Evolutionary conservation across 2,888 invertebrate species (phyloP), one percentile per base, ranked within the genome.

Genomic region (Phrixothrix hirtus): DNA sequence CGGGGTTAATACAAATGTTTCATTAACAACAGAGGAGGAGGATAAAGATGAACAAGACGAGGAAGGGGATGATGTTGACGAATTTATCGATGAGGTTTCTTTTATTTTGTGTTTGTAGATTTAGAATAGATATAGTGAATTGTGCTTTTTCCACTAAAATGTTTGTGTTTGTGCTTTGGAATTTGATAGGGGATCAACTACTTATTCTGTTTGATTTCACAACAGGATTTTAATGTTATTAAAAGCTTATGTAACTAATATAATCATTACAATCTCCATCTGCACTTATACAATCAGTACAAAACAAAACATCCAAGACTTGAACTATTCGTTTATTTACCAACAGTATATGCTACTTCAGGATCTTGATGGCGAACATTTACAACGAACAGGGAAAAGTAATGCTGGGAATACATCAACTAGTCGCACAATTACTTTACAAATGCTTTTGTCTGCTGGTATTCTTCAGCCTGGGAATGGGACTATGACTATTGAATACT

Each of bases 401-500:
- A 62, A 62, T 47, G 57, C 64, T 42, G 69, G 69, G 21, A 58
- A 57, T 54, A 43, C 52, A 21, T 51, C 58, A 13, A 58, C 55
- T 39, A 59, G 66, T 53, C 64, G 61, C 41, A 86, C 87, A 54
- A 88, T 94, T 10, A 93, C 93, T 6, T 77, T 95, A 57, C 89
- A 89, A 74, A 94, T 92, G 84, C 78, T 95, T 35, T 79, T 95
- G 70, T 84, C 87, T 62, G 92, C 92, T 44, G 89, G 89, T 71
- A 87, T 94, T 70, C 79, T 94, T 55, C 85, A 89, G 67, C 87
- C 93, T 34, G 93, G 92, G 30, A 85, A 84, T 69, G 89, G 89
- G 30, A 81, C 87, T 42, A 88, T 95, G 87, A 89, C 92, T 39
- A 89, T 94, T 65, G 93, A 94, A 74, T 94, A 94, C 77, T 79